Evolutionary conservation across 2,888 invertebrate genomes (phyloP).

Genomic region (Pristionchus maxplancki): DNA sequence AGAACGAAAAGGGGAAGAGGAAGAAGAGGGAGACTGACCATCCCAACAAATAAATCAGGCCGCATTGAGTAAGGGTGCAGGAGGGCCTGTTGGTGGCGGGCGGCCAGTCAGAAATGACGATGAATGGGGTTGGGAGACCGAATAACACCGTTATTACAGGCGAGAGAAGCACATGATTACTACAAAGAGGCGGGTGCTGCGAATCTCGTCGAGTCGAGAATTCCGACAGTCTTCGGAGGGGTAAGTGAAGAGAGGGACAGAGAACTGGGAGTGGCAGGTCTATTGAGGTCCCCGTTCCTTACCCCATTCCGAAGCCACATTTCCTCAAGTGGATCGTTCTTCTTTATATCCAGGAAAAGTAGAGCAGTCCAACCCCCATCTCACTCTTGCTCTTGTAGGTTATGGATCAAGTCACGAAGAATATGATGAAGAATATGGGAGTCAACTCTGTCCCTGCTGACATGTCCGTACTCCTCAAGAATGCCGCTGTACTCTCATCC

Average conservation of each 20-base stretch:
- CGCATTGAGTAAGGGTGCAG: background rate
- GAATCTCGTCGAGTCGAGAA: background rate
- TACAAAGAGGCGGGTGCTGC: background rate
- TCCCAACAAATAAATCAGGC: constrained; percentile 8
- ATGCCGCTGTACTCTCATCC: background rate
- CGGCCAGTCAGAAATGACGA: background rate
- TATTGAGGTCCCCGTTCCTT: background rate
- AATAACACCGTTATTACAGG: constrained; percentile 25
- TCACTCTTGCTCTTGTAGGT: background rate
- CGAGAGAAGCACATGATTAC: constrained; percentile 29
- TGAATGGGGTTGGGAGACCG: background rate
- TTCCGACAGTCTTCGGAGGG: background rate
- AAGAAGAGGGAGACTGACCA: background rate
- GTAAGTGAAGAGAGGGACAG: background rate
- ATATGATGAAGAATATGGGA: background rate
- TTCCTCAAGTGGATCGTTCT: background rate
- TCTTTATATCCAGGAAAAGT: background rate
- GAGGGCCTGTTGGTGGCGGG: background rate
- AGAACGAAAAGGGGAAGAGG: background rate
- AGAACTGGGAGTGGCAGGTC: background rate
- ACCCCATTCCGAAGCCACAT: background rate
- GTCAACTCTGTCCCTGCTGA: background rate
- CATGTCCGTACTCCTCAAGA: constrained; percentile 11
- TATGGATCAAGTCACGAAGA: background rate
- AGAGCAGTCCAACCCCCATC: background rate